Percentiles rank a stretch among this genome's conserved stretches.
phyloP scores from a whole-genome alignment of 2,113 vertebrate genomes.

The Puffinus mauretanicus region DNA sequence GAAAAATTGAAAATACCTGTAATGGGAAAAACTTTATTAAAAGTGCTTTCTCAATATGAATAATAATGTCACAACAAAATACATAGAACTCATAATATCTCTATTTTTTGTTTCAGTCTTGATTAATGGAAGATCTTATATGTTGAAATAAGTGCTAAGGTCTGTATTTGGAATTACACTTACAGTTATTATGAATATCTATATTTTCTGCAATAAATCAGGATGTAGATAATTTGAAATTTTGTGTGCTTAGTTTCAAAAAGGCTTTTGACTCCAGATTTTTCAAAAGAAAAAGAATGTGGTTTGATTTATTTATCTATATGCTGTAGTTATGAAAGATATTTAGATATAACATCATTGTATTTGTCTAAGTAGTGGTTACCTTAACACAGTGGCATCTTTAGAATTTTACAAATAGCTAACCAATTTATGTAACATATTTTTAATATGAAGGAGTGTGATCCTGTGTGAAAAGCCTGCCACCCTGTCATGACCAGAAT shows the following conservation, averaged over 20 bases:
- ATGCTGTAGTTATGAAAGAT: not conserved
- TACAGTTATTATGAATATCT: not conserved
- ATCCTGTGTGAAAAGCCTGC: not conserved
- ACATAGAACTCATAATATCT: not conserved
- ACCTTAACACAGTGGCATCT: not conserved
- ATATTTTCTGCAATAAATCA: not conserved
- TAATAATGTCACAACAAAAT: not conserved
- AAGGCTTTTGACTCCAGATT: not conserved
- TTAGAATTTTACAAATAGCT: not conserved
- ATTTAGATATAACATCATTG: not conserved
- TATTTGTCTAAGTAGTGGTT: not conserved
- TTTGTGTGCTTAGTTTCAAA: not conserved
- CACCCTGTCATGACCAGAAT: not conserved
- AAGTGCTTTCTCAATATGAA: not conserved
- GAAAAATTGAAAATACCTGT: not conserved
- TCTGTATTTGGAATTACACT: not conserved
- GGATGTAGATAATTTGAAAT: not conserved
- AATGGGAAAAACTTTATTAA: not conserved
- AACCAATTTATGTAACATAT: not conserved
- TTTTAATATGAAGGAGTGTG: not conserved
- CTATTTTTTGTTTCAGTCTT: not conserved
- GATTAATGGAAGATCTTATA: not conserved
- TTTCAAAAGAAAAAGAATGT: not conserved
- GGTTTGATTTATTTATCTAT: not conserved
- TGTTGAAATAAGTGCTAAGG: not conserved